These are phyloP conservation scores for Entomyzon cyanotis DNA, from an alignment of 2,113 vertebrate genomes.

Conservation along the genomic window DNA sequence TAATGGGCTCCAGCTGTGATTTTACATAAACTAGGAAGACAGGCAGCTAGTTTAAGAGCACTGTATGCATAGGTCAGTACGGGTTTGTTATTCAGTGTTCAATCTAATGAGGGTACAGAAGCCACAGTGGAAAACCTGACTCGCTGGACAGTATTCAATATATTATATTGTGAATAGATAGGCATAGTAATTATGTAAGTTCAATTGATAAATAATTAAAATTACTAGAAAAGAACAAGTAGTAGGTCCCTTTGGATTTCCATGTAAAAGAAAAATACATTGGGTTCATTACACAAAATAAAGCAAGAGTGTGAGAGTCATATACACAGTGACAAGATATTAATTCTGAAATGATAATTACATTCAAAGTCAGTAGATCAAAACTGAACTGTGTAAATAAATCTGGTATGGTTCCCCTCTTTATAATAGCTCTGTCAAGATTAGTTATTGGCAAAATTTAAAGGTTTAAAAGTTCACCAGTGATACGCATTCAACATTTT, in stretches of 20 bases:
- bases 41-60: slow-evolving; percentile 18
- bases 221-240: slow-evolving; percentile 17
- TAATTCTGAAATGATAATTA: slow-evolving; percentile 50
- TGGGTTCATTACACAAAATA: slow-evolving; percentile 12
- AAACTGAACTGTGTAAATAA: slow-evolving; percentile 40
- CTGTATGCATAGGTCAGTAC: not conserved
- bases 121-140: not conserved
- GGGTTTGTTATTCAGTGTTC: not conserved
- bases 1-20: slow-evolving; percentile 58
- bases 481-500: not conserved
- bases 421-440: slow-evolving; percentile 16
- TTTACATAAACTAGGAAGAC: slow-evolving; percentile 41
- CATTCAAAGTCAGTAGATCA: slow-evolving; percentile 52
- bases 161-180: not conserved
- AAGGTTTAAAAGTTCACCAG: slow-evolving; percentile 5
- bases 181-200: not conserved
- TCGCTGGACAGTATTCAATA: not conserved
- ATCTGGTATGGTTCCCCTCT: not conserved
- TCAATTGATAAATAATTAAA: slow-evolving; percentile 44
- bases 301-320: not conserved
- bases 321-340: slow-evolving; percentile 16
- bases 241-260: not conserved
- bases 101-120: not conserved
- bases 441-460: slow-evolving; percentile 32
- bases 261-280: not conserved